Evolutionary conservation across 1,140 invertebrate species (phyloP).

Genomic region (Adelges cooleyi): DNA sequence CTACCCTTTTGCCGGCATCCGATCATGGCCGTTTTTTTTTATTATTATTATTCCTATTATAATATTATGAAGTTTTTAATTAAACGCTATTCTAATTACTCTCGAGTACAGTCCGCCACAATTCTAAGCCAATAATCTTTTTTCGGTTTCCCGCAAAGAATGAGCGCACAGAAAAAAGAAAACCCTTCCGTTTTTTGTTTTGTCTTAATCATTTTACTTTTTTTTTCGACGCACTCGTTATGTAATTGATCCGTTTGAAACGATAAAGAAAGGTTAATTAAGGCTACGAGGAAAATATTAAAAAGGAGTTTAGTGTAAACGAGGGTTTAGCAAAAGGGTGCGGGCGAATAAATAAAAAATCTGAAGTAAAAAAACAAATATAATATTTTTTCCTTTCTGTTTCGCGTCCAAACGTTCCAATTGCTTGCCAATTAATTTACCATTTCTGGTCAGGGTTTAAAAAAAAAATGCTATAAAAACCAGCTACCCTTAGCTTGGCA

Average conservation of each 20-base stretch:
- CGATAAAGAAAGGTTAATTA: constrained; percentile 28
- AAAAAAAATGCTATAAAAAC: constrained; percentile 25
- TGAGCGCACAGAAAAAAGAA: not conserved
- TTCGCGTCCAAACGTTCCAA: constrained; percentile 1
- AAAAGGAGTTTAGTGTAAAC: constrained; percentile 27
- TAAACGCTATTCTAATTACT: constrained; percentile 23
- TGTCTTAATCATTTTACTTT: not conserved
- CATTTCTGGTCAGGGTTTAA: constrained; percentile 22
- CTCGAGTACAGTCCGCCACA: not conserved
- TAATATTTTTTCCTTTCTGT: not conserved
- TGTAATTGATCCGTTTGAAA: constrained; percentile 10
- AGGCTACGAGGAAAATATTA: constrained; percentile 15
- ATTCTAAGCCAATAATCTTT: constrained; percentile 19
- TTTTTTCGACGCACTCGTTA: not conserved
- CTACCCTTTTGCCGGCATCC: too few relatives aligned
- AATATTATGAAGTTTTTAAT: constrained; percentile 15
- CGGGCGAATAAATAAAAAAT: constrained; percentile 12
- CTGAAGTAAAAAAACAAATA: not conserved
- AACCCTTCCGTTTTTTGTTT: constrained; percentile 4
- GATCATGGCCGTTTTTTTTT: too few relatives aligned
- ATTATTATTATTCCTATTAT: too few relatives aligned
- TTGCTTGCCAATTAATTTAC: constrained; percentile 26
- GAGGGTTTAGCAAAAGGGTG: constrained; percentile 18
- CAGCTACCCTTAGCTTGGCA: constrained; percentile 23
- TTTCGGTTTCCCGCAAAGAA: constrained; percentile 2